Base-by-base conservation (phyloP, 2,113 vertebrate species). In the Tichodroma muraria region DNA sequence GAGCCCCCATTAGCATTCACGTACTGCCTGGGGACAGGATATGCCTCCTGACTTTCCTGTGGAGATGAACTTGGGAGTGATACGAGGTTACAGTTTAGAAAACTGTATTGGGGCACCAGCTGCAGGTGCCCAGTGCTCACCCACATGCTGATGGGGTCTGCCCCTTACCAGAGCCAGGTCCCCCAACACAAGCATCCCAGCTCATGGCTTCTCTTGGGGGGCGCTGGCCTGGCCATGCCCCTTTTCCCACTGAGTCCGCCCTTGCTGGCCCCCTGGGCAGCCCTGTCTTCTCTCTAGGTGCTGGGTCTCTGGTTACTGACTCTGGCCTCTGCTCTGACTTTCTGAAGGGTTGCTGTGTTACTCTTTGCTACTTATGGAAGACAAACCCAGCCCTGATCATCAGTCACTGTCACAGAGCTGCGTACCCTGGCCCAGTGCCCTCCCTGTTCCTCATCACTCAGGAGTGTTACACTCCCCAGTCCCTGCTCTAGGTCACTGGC, bases 111-210 rank as follows among this genome's bases (percentile, higher is more conserved):
- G 20, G n/a, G 16, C 52, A 35, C 53, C 12, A 54, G 35, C 30
- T 9, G 10, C 56, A n/a, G 40, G 16, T 56, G 16, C 14, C 31
- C 27, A 6, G 1, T 65, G 31, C 42, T 42, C 15, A 19, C 8
- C 31, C 22, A 13, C 12, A 13, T 8, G 31, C 35, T 64, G 15
- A 19, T 50, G 35, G 42, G 14, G 25, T 64, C 42, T 50, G 35
- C 64, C 59, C 18, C 35, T 42, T 27, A 7, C 15, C 17, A 13
- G 6, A 53, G 27, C 68, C 8, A 13, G 15, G 22, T 53, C 5
- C 15, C 22, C 6, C 0, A 0, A 25, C 9, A 8, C 5, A 4
- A 25, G 27, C 42, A 42, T 15, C 31, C 18, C 33, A 20, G 13
- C 44, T 59, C 12, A 28, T 0, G 10, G 59, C 27, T 72, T 50